Evolutionary conservation across 2,888 invertebrate species (phyloP).

Genomic region (Amorpha juglandis): DNA sequence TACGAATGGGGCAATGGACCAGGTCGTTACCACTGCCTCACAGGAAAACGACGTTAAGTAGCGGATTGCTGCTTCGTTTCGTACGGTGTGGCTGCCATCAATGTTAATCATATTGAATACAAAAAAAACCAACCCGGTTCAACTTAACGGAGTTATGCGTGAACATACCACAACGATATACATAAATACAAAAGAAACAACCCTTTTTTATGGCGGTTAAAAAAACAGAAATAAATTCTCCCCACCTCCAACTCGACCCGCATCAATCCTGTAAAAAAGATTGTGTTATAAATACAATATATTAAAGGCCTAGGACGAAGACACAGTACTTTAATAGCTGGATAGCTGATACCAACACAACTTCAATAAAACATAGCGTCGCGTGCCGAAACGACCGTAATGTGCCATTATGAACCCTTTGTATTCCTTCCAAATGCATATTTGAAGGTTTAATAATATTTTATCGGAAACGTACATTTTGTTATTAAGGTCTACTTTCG

Average conservation of each 20-base stretch:
- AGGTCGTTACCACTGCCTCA: too few relatives aligned
- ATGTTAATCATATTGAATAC: too few relatives aligned
- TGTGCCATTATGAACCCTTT: conserved; percentile 14
- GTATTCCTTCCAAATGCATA: conserved; percentile 2
- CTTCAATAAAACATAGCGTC: conserved; percentile 13
- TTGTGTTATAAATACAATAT: background rate
- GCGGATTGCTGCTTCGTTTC: too few relatives aligned
- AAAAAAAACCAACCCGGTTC: too few relatives aligned
- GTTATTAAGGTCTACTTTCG: background rate
- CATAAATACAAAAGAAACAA: too few relatives aligned
- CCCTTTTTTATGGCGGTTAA: too few relatives aligned
- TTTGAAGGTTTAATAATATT: conserved; percentile 3
- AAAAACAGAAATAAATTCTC: too few relatives aligned
- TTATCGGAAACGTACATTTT: background rate
- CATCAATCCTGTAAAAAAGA: background rate
- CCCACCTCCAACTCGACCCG: background rate
- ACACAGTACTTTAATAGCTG: conserved; percentile 5
- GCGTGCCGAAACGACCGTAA: conserved; percentile 12
- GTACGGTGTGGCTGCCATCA: too few relatives aligned
- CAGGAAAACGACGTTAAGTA: too few relatives aligned
- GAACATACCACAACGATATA: too few relatives aligned
- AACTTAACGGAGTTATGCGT: too few relatives aligned
- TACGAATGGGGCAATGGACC: too few relatives aligned
- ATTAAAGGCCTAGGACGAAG: background rate
- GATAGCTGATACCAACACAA: conserved; percentile 17